A percentile compares a stretch with the other conserved stretches of the same genome.
phyloP scores from a whole-genome alignment of 2,888 invertebrate species.

The Melanchra persicariae region DNA sequence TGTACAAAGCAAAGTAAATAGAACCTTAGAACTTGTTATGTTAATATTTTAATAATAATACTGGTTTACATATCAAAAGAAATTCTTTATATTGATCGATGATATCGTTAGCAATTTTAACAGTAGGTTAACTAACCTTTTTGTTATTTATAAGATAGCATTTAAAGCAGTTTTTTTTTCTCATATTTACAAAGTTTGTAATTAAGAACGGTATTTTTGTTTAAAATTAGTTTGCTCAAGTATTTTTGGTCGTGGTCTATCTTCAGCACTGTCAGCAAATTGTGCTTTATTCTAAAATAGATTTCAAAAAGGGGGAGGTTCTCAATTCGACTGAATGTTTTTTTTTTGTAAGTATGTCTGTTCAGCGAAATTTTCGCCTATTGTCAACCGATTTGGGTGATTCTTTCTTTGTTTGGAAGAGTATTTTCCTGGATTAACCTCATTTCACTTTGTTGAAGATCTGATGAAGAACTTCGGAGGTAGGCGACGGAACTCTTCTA shows the following conservation, averaged over 20 bases:
- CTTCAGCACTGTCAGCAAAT: too few species aligned
- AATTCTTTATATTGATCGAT: background rate
- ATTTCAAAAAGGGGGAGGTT: too few species aligned
- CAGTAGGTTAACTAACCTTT: background rate
- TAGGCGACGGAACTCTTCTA: too few species aligned
- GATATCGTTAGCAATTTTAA: constrained; percentile 1
- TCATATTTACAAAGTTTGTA: background rate
- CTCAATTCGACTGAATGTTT: too few species aligned
- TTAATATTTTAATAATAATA: background rate
- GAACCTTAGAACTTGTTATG: background rate
- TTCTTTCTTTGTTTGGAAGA: too few species aligned
- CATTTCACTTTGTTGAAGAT: too few species aligned
- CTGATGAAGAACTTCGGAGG: too few species aligned
- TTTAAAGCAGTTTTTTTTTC: background rate
- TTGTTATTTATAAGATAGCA: background rate
- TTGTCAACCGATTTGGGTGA: too few species aligned
- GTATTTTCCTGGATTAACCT: too few species aligned
- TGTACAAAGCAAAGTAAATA: constrained; percentile 11
- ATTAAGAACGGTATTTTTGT: background rate
- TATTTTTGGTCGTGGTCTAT: background rate
- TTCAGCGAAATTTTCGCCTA: too few species aligned
- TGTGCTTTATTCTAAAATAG: too few species aligned
- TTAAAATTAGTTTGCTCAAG: background rate
- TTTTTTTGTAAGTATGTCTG: too few species aligned
- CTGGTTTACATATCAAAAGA: constrained; percentile 2